Evolutionary conservation across 2,888 invertebrate genomes (phyloP).

Genomic region (Trachelus tabidus): DNA sequence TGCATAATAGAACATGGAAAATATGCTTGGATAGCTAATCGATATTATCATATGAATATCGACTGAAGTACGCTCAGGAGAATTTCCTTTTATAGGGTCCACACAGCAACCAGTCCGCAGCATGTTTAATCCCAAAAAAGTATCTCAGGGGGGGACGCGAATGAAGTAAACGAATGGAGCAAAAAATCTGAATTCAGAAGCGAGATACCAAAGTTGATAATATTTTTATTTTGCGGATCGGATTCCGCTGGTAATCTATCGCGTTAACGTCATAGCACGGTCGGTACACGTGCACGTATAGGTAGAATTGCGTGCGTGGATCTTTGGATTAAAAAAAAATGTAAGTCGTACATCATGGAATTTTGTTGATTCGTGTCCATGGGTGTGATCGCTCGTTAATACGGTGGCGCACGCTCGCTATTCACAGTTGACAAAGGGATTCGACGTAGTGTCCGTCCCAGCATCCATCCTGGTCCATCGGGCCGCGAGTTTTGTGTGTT

Average conservation of each 20-base stretch:
- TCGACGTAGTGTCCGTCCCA: neutral
- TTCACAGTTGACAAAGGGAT: neutral
- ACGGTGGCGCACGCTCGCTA: conserved; percentile 1
- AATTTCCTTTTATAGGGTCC: neutral
- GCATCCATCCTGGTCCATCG: conserved; percentile 2
- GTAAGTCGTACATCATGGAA: conserved; percentile 1
- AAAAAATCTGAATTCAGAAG: neutral
- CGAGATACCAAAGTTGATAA: neutral
- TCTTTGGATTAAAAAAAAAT: neutral
- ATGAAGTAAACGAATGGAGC: neutral
- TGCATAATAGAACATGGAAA: neutral
- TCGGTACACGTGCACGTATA: neutral
- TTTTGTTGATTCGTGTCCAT: conserved; percentile 3
- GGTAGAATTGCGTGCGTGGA: neutral
- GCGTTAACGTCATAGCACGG: neutral
- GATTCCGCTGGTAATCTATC: neutral
- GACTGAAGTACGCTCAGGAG: neutral
- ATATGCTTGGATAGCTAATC: neutral
- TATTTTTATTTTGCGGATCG: neutral
- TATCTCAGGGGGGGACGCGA: neutral
- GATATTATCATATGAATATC: neutral
- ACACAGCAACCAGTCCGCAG: neutral
- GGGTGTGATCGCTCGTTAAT: neutral
- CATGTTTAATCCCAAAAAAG: neutral
- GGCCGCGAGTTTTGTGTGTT: conserved; percentile 16